Evolutionary conservation across 1,140 invertebrate genomes (phyloP), one percentile per base, ranked within the genome.

Genomic region (Pectinophora gossypiella): DNA sequence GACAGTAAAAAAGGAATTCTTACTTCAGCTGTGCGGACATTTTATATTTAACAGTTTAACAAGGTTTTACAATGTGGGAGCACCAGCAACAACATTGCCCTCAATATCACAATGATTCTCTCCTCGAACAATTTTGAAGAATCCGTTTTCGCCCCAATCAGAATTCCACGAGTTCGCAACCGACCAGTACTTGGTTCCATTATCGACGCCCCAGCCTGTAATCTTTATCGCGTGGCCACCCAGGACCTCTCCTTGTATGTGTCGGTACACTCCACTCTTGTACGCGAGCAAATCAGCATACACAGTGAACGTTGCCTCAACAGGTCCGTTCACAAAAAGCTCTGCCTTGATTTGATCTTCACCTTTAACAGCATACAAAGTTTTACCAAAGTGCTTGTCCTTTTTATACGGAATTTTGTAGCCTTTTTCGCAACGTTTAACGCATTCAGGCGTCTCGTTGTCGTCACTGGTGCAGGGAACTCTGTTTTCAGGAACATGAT

Each of bases 191-290:
- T 92, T 91, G 12, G 89, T 89, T 0, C 89, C 89, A 51, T 92
- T 89, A 68, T 95, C 94, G 3, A 90, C 90, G 13, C 95, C 95
- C 93, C 94, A 96, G 18, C 96, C 96, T 3, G 97, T 76, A 19
- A 97, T 92, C 68, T 92, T 92, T 20, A 97, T 92, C n/a, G 96
- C 95, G 86, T 97, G 96, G 6, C 95, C 95, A 22, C 95, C 96
- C 19, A 96, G 82, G 13, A 78, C 82, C 22, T 88, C 72, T 22
- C 95, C 95, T 53, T 89, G 81, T 2, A 91, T 90, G 72, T 96
- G 94, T 69, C 94, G 89, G 79, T 97, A 97, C 7, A 97, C 94
- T 58, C 95, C 94, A 90, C 58, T 44, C 87, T 96, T 96, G 87
- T 97, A 97, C 27, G 88, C 82, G 2, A 94, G 78, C 66, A 98